Conservation (phyloP, 1,140 invertebrate species). For the Drosophila mayri region DNA sequence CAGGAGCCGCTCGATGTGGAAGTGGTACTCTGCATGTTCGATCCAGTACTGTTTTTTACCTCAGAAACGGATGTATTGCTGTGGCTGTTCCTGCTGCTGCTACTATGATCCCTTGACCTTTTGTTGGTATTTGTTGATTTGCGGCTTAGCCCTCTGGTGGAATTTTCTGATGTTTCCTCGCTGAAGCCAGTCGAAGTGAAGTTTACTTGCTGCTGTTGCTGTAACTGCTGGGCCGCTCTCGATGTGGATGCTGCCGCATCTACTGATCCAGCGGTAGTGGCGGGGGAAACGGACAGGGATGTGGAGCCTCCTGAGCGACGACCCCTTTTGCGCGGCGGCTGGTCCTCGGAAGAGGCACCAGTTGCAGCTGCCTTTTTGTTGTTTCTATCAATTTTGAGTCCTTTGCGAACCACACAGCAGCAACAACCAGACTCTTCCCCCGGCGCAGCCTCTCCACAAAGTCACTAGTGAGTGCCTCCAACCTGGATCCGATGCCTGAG, state of each 20-base stretch:
- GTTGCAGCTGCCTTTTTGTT: constrained; percentile 85
- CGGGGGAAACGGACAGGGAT: constrained; percentile 35
- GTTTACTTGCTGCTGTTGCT: constrained; percentile 42
- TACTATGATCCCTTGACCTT: constrained; percentile 27
- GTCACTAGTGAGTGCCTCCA: constrained; percentile 21
- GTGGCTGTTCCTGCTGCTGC: constrained; percentile 32
- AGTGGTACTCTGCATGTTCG: constrained; percentile 75
- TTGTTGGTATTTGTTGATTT: constrained; percentile 31
- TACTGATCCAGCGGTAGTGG: constrained; percentile 47
- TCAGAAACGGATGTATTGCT: constrained; percentile 39
- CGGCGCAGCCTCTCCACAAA: constrained; percentile 31
- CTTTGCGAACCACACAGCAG: constrained; percentile 75
- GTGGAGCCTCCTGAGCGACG: constrained; percentile 81
- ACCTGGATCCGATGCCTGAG: constrained; percentile 34
- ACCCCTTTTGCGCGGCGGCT: constrained; percentile 85
- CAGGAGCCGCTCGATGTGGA: constrained; percentile 45
- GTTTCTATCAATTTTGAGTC: constrained; percentile 85
- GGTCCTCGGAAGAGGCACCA: constrained; percentile 85
- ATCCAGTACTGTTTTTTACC: constrained; percentile 28
- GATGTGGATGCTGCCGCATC: constrained; percentile 69
- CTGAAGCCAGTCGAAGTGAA: constrained; percentile 9
- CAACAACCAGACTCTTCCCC: constrained; percentile 68
- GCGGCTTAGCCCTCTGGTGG: constrained; percentile 19
- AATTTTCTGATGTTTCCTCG: constrained; percentile 22
- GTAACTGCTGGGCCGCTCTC: constrained; percentile 59